Percentiles rank a stretch among this genome's conserved stretches.
phyloP scores from a whole-genome alignment of 2,888 invertebrate species.

The Pterostichus niger region DNA sequence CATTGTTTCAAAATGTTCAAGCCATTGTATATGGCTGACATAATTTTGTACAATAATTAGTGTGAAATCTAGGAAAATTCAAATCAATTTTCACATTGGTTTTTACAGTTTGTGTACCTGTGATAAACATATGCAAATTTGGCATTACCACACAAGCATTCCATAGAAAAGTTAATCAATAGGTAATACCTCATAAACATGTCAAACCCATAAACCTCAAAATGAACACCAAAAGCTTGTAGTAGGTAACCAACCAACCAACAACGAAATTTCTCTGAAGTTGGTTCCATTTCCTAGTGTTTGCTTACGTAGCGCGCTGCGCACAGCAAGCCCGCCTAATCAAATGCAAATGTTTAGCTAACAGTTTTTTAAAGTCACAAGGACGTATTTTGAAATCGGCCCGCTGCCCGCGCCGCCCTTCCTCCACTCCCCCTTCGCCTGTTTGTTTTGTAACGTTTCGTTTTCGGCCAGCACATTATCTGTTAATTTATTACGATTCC shows the following conservation, averaged over 20 bases:
- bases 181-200: constrained; percentile 38
- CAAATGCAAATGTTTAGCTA: constrained; percentile 60
- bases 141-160: constrained; percentile 31
- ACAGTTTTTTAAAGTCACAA: constrained; percentile 58
- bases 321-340: constrained; percentile 20
- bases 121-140: constrained; percentile 8
- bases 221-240: background rate
- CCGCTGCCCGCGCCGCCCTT: constrained; percentile 38
- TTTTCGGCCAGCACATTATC: constrained; percentile 46
- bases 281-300: constrained; percentile 30
- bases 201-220: constrained; percentile 32
- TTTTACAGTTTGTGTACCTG: background rate
- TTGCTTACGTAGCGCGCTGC: constrained; percentile 37
- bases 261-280: background rate
- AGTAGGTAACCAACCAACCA: no score
- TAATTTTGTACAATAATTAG: no score
- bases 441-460: constrained; percentile 48
- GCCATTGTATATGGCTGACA: no score
- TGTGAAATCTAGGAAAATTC: no score
- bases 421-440: constrained; percentile 18
- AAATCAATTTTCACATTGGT: background rate
- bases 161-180: constrained; percentile 14
- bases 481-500: constrained; percentile 51
- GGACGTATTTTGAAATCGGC: constrained; percentile 58
- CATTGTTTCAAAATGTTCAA: no score